Percentiles rank a stretch among this genome's conserved stretches.
These are phyloP conservation scores for Drosophila lutescens DNA, from an alignment of 2,888 invertebrate species.

Conservation along the genomic window DNA sequence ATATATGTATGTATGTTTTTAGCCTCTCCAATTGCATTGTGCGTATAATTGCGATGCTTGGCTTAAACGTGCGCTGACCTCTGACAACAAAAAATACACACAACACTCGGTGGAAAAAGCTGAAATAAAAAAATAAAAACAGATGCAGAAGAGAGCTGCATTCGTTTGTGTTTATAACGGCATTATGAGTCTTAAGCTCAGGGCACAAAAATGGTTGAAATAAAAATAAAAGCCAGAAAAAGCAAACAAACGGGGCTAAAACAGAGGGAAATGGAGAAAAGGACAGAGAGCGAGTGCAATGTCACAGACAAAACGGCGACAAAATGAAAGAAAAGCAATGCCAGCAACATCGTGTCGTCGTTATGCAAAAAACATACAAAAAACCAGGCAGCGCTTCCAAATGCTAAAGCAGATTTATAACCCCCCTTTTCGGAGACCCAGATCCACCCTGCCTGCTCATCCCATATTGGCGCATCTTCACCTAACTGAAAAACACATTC, in stretches of 20 bases:
- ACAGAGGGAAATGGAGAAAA: constrained; percentile 7
- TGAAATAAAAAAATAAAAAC: constrained; percentile 10
- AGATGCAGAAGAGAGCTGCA: constrained; percentile 22
- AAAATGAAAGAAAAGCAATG: constrained; percentile 49
- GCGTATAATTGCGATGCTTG: constrained; percentile 76
- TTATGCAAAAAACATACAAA: constrained; percentile 63
- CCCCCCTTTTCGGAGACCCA: not conserved
- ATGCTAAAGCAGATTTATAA: constrained; percentile 74
- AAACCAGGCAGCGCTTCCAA: constrained; percentile 54
- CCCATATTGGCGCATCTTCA: constrained; percentile 70
- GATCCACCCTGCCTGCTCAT: constrained; percentile 16
- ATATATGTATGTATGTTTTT: constrained; percentile 6
- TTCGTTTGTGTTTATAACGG: constrained; percentile 68
- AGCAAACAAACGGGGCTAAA: constrained; percentile 49
- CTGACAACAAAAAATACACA: constrained; percentile 56
- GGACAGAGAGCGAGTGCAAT: constrained; percentile 53
- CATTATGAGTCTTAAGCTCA: constrained; percentile 76
- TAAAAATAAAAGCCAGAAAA: constrained; percentile 34
- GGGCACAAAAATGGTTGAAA: constrained; percentile 34
- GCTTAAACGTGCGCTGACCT: constrained; percentile 79
- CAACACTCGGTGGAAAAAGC: constrained; percentile 2
- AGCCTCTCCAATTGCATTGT: constrained; percentile 61
- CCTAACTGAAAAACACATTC: constrained; percentile 77
- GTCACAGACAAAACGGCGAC: constrained; percentile 76
- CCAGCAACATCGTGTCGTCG: constrained; percentile 54